A percentile compares a stretch with the other conserved stretches of the same genome.
Conservation (phyloP, 2,113 vertebrate species). For the Oxygymnocypris stewartii region DNA sequence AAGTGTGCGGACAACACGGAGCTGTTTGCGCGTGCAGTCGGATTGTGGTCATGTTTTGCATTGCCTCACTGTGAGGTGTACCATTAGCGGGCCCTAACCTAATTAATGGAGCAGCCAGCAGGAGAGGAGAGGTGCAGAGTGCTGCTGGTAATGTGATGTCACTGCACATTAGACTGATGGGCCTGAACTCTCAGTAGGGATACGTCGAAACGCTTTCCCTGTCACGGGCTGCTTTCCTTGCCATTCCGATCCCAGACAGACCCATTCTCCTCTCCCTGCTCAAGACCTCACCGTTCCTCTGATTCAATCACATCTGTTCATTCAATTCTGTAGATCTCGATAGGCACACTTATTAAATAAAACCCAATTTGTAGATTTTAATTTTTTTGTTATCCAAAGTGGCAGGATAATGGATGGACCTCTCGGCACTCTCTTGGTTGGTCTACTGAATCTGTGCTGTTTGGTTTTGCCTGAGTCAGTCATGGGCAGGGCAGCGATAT, state of each 20-base stretch:
- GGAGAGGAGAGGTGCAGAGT: constrained; percentile 61
- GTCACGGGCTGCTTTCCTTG: constrained; percentile 42
- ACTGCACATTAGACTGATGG: constrained; percentile 71
- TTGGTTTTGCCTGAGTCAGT: constrained; percentile 18
- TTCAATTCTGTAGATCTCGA: constrained; percentile 54
- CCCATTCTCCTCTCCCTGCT: constrained; percentile 16
- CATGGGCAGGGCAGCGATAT: constrained; percentile 34
- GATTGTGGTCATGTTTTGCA: constrained; percentile 58
- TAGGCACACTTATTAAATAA: constrained; percentile 56
- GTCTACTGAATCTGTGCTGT: constrained; percentile 17
- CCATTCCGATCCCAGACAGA: constrained; percentile 13
- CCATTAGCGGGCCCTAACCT: constrained; percentile 64
- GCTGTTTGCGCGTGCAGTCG: constrained; percentile 22
- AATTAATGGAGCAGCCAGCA: constrained; percentile 68
- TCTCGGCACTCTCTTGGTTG: constrained; percentile 35
- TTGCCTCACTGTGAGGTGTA: constrained; percentile 60
- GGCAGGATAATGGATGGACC: constrained; percentile 49
- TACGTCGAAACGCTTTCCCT: constrained; percentile 50
- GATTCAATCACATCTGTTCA: constrained; percentile 58
- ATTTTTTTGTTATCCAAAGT: constrained; percentile 44
- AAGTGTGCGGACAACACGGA: constrained; percentile 10
- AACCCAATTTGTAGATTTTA: constrained; percentile 43
- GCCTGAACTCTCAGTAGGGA: constrained; percentile 40
- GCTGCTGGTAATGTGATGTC: constrained; percentile 73
- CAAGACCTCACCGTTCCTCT: constrained; percentile 30